These are phyloP conservation scores for Drosophila subpulchrella DNA, from an alignment of 1,140 invertebrate genomes.

Conservation along the genomic window DNA sequence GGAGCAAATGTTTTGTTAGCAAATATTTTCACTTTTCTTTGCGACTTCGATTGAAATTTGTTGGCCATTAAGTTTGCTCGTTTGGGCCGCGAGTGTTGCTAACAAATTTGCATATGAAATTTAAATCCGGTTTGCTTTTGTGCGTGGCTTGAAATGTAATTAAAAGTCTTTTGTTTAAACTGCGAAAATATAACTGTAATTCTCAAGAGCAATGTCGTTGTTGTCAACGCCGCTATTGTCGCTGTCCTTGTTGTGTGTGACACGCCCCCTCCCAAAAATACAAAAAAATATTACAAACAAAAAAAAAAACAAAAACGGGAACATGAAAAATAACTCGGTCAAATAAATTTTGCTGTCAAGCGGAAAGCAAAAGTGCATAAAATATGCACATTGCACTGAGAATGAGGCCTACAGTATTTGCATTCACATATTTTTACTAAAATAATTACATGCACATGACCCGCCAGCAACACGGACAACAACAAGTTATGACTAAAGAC, in stretches of 20 bases:
- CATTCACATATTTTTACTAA: slow-evolving; percentile 76
- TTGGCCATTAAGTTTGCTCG: slow-evolving; percentile 74
- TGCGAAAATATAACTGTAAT: slow-evolving; percentile 56
- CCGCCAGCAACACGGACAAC: slow-evolving; percentile 36
- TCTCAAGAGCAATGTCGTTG: slow-evolving; percentile 44
- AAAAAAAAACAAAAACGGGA: slow-evolving; percentile 16
- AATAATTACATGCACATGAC: slow-evolving; percentile 80
- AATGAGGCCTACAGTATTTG: slow-evolving; percentile 74
- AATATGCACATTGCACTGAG: slow-evolving; percentile 51
- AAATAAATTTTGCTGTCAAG: slow-evolving; percentile 74
- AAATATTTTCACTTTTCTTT: slow-evolving; percentile 69
- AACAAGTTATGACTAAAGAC: slow-evolving; percentile 71
- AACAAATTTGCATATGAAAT: slow-evolving; percentile 78
- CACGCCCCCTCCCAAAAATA: slow-evolving; percentile 10
- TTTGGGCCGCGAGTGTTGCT: slow-evolving; percentile 48
- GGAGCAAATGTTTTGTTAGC: slow-evolving; percentile 27
- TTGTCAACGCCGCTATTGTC: slow-evolving; percentile 42
- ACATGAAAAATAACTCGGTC: slow-evolving; percentile 59
- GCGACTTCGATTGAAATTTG: slow-evolving; percentile 72
- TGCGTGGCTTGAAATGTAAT: slow-evolving; percentile 66
- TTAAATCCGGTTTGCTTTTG: slow-evolving; percentile 36
- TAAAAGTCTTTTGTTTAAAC: slow-evolving; percentile 76
- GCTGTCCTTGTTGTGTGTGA: slow-evolving; percentile 17
- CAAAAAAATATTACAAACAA: slow-evolving; percentile 8
- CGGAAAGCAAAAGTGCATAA: slow-evolving; percentile 77